A percentile compares a stretch with the other conserved stretches of the same genome.
Conservation (phyloP, 1,140 invertebrate genomes). For the Kradibia gibbosae region DNA sequence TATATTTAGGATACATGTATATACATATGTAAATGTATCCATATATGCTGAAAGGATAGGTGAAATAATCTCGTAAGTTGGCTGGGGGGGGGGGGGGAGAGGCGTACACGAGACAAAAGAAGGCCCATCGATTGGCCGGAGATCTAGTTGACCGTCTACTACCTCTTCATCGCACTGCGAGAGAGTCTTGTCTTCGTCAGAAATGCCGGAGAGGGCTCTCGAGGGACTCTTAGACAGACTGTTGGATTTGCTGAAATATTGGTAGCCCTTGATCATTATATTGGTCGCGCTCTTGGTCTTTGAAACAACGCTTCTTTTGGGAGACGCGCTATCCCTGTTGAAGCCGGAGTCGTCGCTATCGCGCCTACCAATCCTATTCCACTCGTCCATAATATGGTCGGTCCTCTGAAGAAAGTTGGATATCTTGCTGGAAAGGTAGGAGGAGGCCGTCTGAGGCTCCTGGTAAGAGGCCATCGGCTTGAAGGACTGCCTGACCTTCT, state of each 20-base stretch:
- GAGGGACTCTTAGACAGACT: slow-evolving; percentile 68
- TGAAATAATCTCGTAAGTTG: too few relatives aligned
- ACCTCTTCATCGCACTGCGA: slow-evolving; percentile 77
- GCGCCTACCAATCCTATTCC: slow-evolving; percentile 77
- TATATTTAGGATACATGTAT: too few relatives aligned
- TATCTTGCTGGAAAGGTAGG: slow-evolving; percentile 82
- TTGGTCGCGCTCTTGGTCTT: slow-evolving; percentile 83
- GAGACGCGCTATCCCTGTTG: slow-evolving; percentile 59
- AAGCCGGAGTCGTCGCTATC: neutral
- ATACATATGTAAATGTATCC: too few relatives aligned
- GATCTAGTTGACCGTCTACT: neutral
- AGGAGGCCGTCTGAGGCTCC: slow-evolving; percentile 82
- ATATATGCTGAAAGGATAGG: too few relatives aligned
- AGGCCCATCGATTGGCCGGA: too few relatives aligned
- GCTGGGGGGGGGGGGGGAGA: too few relatives aligned
- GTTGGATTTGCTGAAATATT: slow-evolving; percentile 77
- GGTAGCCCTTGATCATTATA: slow-evolving; percentile 85
- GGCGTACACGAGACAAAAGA: too few relatives aligned
- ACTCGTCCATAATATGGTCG: slow-evolving; percentile 89
- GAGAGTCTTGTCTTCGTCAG: slow-evolving; percentile 75
- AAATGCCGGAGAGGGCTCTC: slow-evolving; percentile 68
- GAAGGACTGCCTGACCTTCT: slow-evolving; percentile 79
- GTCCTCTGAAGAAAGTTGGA: slow-evolving; percentile 85
- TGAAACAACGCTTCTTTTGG: slow-evolving; percentile 72
- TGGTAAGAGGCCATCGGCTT: slow-evolving; percentile 81